A percentile compares a stretch with the other conserved stretches of the same genome.
These are phyloP conservation scores for Xestoiulus laeticollis DNA, from an alignment of 2,888 invertebrate species.

Conservation along the genomic window DNA sequence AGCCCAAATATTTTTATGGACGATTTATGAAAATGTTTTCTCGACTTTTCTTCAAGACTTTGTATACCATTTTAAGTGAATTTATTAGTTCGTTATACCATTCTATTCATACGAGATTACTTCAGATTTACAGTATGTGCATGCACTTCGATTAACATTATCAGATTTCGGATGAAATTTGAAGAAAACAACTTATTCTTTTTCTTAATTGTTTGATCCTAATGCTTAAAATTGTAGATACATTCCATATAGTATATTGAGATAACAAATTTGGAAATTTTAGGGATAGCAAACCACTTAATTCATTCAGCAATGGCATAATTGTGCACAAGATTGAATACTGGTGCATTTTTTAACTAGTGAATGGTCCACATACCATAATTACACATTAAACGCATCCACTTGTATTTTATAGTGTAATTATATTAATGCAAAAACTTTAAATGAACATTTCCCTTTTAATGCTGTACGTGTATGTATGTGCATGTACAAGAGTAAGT, in stretches of 20 bases:
- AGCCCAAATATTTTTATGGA: slow-evolving; percentile 2
- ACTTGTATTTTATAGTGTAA: background rate
- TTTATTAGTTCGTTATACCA: background rate
- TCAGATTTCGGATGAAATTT: too few relatives aligned
- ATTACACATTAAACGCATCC: background rate
- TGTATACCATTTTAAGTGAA: background rate
- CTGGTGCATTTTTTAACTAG: background rate
- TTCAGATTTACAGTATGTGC: too few relatives aligned
- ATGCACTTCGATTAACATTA: too few relatives aligned
- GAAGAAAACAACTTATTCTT: too few relatives aligned
- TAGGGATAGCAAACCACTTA: background rate
- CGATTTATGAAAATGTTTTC: background rate
- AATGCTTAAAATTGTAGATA: too few relatives aligned
- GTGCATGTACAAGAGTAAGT: background rate
- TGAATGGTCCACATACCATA: slow-evolving; percentile 26
- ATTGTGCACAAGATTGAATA: background rate
- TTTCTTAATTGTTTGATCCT: too few relatives aligned
- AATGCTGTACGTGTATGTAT: slow-evolving; percentile 7
- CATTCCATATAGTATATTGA: too few relatives aligned
- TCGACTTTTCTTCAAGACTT: background rate
- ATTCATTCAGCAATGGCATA: background rate
- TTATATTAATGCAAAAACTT: background rate
- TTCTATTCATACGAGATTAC: background rate
- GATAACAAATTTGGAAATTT: background rate
- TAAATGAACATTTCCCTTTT: background rate